A percentile compares a stretch with the other conserved stretches of the same genome.
Evolutionary conservation across 2,888 invertebrate genomes (phyloP).

Genomic region (Nomada lathburiana): DNA sequence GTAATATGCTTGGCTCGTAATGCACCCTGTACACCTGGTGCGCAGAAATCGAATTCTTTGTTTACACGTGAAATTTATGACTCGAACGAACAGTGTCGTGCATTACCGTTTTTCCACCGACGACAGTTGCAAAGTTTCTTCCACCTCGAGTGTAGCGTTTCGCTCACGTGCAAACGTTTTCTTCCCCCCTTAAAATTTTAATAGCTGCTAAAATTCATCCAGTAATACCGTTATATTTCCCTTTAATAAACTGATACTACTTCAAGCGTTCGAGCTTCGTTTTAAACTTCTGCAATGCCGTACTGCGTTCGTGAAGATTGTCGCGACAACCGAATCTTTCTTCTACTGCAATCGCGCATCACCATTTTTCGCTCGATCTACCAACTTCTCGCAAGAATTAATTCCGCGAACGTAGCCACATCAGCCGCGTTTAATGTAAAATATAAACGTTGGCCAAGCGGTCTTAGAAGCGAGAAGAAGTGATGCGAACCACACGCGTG

Average conservation of each 20-base stretch:
- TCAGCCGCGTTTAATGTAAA: neutral
- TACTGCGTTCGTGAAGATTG: neutral
- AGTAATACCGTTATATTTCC: too few species aligned
- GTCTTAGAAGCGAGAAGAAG: conserved; percentile 11
- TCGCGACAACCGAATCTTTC: neutral
- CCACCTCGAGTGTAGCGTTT: neutral
- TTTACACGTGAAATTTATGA: conserved; percentile 18
- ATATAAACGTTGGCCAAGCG: neutral
- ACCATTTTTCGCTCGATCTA: neutral
- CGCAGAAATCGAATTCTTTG: conserved; percentile 38
- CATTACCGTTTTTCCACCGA: conserved; percentile 13
- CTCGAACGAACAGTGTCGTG: neutral
- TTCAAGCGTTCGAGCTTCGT: neutral
- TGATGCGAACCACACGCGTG: conserved; percentile 18
- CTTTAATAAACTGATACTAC: too few species aligned
- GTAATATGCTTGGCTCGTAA: conserved; percentile 5
- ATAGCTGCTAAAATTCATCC: neutral
- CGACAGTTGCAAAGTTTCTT: conserved; percentile 8
- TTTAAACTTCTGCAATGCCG: neutral
- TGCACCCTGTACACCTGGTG: conserved; percentile 32
- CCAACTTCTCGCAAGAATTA: neutral
- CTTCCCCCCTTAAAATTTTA: neutral
- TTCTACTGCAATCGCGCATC: neutral
- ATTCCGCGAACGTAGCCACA: neutral
- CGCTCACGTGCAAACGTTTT: neutral